Percentiles rank a stretch among this genome's conserved stretches.
phyloP scores from a whole-genome alignment of 2,113 vertebrate genomes.

The Tichodroma muraria region DNA sequence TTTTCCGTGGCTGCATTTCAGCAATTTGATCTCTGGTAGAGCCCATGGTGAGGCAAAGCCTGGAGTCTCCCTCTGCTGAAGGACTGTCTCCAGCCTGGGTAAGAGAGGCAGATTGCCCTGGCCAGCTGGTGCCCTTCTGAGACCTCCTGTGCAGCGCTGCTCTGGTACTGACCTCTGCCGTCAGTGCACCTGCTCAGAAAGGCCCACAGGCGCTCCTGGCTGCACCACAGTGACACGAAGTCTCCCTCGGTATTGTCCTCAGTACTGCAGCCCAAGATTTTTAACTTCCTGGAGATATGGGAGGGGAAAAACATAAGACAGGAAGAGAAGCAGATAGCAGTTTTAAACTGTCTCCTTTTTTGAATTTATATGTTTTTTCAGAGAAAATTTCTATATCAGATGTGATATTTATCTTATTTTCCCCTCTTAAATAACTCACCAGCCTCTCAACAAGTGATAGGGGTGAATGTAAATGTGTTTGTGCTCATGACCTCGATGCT shows the following conservation, averaged over 20 bases:
- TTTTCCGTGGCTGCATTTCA: not conserved
- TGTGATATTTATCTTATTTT: not conserved
- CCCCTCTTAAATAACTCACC: not conserved
- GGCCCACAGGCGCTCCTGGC: not conserved
- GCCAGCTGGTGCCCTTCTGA: not conserved
- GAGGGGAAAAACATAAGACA: not conserved
- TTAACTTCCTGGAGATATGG: not conserved
- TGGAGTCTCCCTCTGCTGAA: not conserved
- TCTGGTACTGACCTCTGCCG: not conserved
- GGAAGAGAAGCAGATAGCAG: not conserved
- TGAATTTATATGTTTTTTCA: not conserved
- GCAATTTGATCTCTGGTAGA: not conserved
- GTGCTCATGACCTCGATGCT: not conserved
- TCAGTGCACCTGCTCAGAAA: not conserved
- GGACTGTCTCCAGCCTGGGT: not conserved
- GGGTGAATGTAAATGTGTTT: not conserved
- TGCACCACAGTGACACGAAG: rapidly evolving
- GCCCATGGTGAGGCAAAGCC: not conserved
- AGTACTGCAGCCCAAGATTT: not conserved
- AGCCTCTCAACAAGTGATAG: not conserved
- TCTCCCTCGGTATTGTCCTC: not conserved
- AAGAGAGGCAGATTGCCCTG: not conserved
- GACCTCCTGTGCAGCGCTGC: not conserved
- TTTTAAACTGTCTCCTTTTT: not conserved
- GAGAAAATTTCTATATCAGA: not conserved